Percentiles rank a stretch among this genome's conserved stretches.
Conservation (phyloP, 2,888 invertebrate species). For the Synergus itoensis region DNA sequence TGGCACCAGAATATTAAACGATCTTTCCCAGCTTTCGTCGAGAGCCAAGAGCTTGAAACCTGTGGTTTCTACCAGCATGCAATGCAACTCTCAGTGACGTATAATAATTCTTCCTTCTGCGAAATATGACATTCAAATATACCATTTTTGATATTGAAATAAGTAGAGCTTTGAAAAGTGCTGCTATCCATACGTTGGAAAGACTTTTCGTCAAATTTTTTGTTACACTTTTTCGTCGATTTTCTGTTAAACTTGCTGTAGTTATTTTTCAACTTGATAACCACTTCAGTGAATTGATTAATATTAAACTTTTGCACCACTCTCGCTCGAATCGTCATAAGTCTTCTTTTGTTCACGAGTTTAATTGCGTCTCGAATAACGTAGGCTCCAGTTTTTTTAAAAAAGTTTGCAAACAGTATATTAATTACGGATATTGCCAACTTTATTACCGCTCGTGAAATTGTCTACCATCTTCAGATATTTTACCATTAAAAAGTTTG, state of each 20-base stretch:
- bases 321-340: neutral
- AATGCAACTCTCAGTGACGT: conserved; percentile 19
- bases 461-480: conserved; percentile 3
- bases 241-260: too few relatives aligned
- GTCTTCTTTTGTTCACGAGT: neutral
- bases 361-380: neutral
- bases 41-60: conserved; percentile 24
- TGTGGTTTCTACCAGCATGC: conserved; percentile 8
- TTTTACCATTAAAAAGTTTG: neutral
- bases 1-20: conserved; percentile 37
- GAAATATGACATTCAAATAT: conserved; percentile 27
- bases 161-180: neutral
- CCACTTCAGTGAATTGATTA: neutral
- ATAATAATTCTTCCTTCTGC: conserved; percentile 16
- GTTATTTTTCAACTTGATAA: too few relatives aligned
- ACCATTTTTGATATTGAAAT: neutral
- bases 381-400: neutral
- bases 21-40: conserved; percentile 26
- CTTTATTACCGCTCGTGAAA: neutral
- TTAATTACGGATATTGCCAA: neutral
- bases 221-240: too few relatives aligned
- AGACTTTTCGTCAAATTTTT: neutral
- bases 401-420: too few relatives aligned
- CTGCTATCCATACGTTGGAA: neutral
- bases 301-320: neutral